phyloP scores from a whole-genome alignment of 37 sponge, comb jelly and placozoan species.

The Axinella damicornis region DNA sequence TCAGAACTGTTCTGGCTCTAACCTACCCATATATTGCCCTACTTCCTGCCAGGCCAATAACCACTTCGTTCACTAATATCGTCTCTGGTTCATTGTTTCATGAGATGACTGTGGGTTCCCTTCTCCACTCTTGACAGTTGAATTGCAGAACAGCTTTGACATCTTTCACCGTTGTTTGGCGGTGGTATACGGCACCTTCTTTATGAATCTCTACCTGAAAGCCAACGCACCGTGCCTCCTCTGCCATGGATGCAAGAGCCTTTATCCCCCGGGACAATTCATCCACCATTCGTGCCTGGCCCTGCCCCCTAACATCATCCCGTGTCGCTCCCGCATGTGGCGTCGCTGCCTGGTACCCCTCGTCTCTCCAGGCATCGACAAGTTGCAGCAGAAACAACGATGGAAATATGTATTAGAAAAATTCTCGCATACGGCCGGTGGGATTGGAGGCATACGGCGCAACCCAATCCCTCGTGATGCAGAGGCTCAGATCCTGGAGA shows the following conservation, averaged over 20 bases:
- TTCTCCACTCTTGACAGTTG: constrained; percentile 13
- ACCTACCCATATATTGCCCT: too few relatives aligned
- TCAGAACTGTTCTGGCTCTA: too few relatives aligned
- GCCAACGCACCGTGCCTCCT: constrained; percentile 81
- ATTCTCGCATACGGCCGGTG: constrained; percentile 68
- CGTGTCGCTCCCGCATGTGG: constrained; percentile 88
- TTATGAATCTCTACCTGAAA: constrained; percentile 77
- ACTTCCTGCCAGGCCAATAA: too few relatives aligned
- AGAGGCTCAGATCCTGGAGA: constrained; percentile 67
- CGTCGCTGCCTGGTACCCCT: constrained; percentile 76
- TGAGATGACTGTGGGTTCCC: too few relatives aligned
- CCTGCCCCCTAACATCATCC: constrained; percentile 68
- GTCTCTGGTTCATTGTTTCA: too few relatives aligned
- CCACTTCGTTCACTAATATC: too few relatives aligned
- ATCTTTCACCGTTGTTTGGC: constrained; percentile 81
- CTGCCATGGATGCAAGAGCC: constrained; percentile 77
- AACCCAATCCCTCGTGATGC: constrained; percentile 56
- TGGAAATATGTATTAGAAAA: constrained; percentile 83
- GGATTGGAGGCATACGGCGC: constrained; percentile 20
- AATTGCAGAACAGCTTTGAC: constrained; percentile 79
- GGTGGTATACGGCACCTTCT: constrained; percentile 79
- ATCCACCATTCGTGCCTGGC: constrained; percentile 80
- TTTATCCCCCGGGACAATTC: constrained; percentile 82
- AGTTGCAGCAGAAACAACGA: constrained; percentile 77
- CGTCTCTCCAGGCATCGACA: constrained; percentile 74